phyloP scores from a whole-genome alignment of 2,797 vertebrate genomes.

The Gymnocypris eckloni region DNA sequence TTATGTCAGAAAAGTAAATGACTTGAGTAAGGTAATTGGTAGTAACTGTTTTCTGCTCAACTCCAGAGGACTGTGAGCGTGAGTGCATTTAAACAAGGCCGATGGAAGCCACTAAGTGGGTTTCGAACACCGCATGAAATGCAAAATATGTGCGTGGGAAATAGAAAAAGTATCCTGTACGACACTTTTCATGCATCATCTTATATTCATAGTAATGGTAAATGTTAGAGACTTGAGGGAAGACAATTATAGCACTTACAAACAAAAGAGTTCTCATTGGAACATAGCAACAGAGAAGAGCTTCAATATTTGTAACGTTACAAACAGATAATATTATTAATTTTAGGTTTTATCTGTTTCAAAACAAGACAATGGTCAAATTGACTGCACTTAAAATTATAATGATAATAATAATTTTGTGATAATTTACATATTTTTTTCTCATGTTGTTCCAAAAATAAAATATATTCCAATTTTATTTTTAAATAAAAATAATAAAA shows the following conservation, averaged over 20 bases:
- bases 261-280: background rate
- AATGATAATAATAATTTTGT: background rate
- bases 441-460: background rate
- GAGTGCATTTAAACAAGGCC: slow-evolving; percentile 21
- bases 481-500: no score
- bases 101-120: slow-evolving; percentile 26
- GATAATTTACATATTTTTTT: background rate
- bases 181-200: slow-evolving; percentile 34
- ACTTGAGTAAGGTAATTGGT: slow-evolving; percentile 71
- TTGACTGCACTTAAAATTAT: background rate
- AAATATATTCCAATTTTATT: no score
- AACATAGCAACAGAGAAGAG: background rate
- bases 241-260: background rate
- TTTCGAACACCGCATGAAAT: slow-evolving; percentile 42
- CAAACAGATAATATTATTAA: background rate
- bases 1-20: slow-evolving; percentile 65
- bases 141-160: background rate
- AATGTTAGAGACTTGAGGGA: background rate
- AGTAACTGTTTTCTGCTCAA: slow-evolving; percentile 61
- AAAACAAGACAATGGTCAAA: background rate
- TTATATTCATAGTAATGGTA: slow-evolving; percentile 38
- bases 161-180: slow-evolving; percentile 32
- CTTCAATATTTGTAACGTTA: background rate
- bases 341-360: background rate
- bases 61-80: slow-evolving; percentile 56